Base-by-base conservation (phyloP, 1,140 invertebrate genomes). In the Polypedilum pembai region DNA sequence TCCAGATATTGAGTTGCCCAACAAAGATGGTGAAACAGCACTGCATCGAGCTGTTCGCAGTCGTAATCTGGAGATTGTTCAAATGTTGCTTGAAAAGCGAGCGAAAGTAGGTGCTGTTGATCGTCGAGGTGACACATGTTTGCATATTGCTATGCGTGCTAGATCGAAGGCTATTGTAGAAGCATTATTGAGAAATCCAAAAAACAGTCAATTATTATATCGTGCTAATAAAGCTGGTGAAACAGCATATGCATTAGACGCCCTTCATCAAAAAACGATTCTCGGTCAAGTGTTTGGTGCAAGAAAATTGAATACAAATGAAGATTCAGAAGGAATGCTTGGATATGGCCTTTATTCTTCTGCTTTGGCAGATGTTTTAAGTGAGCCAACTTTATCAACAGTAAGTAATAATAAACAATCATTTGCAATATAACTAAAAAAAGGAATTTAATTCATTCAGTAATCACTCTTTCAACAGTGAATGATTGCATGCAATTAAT, bases 321-420 rank as follows among this genome's bases (percentile, higher is more conserved):
- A 96, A 79, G 94, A 98, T 79, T 95, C 95, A 79, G 97, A 99
- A 85, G 98, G 96, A 80, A 91, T 98, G 87, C 85, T 99, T 72
- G 97, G 97, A 15, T 99, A 98, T 83, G 96, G 98, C 83, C 85
- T 99, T 76, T 99, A 99, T 82, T 96, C 95, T 76, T 95, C 95
- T 77, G 95, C 97, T 3, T 81, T 99, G 40, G 96, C 97, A 0
- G 97, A 99, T 84, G 96, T 99, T 81, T 86, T 99, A 0, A 97
- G 95, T 76, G 96, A 98, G 80, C 97, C 97, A 0, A 94, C 94
- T 1, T 84, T 99, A 2, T 94, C 94, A 1, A 56, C 45, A 4
- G 45, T 56, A 56, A 56, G 8, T 45, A 45, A 45, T 45, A 12
- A 12, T 4, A 45, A 45, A 8, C 2, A 45, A 33, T 33, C 24